Conservation (phyloP, 2,113 vertebrate species). For the Onychostruthus taczanowskii region DNA sequence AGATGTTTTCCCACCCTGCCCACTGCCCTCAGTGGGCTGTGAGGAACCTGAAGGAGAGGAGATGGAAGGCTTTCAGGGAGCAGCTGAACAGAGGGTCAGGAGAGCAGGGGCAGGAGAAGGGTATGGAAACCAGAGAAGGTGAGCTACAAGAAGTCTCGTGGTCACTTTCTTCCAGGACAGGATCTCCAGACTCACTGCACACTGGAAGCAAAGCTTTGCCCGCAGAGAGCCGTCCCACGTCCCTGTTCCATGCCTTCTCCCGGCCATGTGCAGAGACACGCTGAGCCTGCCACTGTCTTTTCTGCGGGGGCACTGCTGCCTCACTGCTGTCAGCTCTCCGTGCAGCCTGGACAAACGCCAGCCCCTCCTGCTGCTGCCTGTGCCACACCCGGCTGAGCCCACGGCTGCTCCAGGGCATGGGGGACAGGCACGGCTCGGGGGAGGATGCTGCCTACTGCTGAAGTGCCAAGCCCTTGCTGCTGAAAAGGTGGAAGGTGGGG, state of each 20-base stretch:
- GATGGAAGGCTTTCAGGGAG: neutral
- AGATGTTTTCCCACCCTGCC: neutral
- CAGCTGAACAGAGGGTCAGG: neutral
- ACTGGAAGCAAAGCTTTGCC: neutral
- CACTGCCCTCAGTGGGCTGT: neutral
- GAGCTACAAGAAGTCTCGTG: fast-evolving
- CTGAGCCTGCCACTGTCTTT: neutral
- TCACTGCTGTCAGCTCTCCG: fast-evolving
- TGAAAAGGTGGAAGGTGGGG: neutral
- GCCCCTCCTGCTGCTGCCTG: neutral
- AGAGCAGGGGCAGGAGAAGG: neutral
- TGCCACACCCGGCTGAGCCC: fast-evolving
- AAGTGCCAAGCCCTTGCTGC: neutral
- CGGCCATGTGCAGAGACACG: neutral
- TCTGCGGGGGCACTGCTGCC: neutral
- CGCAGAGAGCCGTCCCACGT: neutral
- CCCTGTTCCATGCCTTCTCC: neutral
- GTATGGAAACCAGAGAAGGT: neutral
- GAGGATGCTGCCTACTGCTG: neutral
- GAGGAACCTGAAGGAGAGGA: neutral
- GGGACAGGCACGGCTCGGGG: fast-evolving
- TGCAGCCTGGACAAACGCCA: fast-evolving
- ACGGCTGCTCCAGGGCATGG: fast-evolving
- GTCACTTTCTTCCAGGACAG: fast-evolving
- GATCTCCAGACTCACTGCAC: neutral